These are phyloP conservation scores for Hypolimnas misippus DNA, from an alignment of 2,888 invertebrate species.

Conservation along the genomic window DNA sequence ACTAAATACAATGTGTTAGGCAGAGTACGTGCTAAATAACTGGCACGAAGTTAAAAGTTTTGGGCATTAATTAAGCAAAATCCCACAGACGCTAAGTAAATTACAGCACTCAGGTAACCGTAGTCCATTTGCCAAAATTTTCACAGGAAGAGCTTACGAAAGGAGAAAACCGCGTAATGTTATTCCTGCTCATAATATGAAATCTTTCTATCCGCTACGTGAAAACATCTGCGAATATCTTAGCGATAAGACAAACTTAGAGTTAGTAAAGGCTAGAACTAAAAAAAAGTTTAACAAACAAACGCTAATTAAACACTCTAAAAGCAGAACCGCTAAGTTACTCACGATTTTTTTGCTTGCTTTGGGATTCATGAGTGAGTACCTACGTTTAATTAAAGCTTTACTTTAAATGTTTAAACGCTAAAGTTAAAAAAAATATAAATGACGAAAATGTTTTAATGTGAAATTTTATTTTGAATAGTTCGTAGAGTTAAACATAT, in stretches of 20 bases:
- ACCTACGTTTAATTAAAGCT: conserved; percentile 29
- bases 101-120: conserved; percentile 58
- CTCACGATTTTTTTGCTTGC: conserved; percentile 51
- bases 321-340: conserved; percentile 50
- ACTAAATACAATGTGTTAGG: conserved; percentile 29
- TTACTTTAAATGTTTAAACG: background rate
- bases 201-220: conserved; percentile 64
- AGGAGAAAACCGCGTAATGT: conserved; percentile 57
- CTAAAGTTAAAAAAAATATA: background rate
- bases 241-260: conserved; percentile 50
- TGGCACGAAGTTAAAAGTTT: conserved; percentile 45
- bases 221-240: conserved; percentile 72
- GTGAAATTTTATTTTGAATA: too few relatives aligned
- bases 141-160: conserved; percentile 63
- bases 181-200: conserved; percentile 56
- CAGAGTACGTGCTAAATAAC: conserved; percentile 37
- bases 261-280: conserved; percentile 44
- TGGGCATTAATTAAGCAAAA: conserved; percentile 55
- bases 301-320: conserved; percentile 47
- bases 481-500: too few relatives aligned
- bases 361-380: conserved; percentile 55
- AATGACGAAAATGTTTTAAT: too few relatives aligned
- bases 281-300: conserved; percentile 54
- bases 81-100: conserved; percentile 59
- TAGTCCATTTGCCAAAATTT: conserved; percentile 45